phyloP scores from a whole-genome alignment of 2,797 vertebrate species.

The Hafferia zeledoni region DNA sequence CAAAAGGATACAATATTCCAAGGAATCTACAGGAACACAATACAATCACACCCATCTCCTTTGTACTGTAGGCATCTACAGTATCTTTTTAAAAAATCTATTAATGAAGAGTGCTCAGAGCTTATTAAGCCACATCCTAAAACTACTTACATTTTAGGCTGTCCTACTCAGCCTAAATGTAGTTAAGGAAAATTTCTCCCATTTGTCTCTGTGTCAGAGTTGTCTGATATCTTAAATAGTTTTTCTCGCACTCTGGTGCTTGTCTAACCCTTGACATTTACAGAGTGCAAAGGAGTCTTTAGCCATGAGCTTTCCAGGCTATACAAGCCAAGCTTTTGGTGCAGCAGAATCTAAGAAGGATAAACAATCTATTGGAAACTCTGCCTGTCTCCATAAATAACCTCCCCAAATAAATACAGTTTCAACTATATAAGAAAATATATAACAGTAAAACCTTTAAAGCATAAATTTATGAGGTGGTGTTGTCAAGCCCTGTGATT shows the following conservation, averaged over 20 bases:
- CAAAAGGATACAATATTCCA: neutral
- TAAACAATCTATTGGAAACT: neutral
- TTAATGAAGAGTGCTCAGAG: neutral
- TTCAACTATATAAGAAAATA: slow-evolving; percentile 23
- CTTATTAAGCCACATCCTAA: neutral
- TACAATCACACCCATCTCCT: neutral
- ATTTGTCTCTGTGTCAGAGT: neutral
- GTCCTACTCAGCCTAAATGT: neutral
- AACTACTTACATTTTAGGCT: neutral
- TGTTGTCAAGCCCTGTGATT: neutral
- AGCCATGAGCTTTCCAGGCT: neutral
- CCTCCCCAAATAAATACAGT: neutral
- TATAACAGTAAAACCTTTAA: neutral
- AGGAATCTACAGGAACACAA: neutral
- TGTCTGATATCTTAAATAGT: neutral
- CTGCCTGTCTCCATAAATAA: slow-evolving; percentile 13
- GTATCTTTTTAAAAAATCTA: neutral
- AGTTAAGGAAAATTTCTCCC: neutral
- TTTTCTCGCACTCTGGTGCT: neutral
- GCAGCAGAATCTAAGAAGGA: neutral
- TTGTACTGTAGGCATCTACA: neutral
- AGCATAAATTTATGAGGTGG: neutral
- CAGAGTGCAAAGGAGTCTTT: neutral
- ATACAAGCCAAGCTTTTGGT: neutral
- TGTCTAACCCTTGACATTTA: neutral